Base-by-base conservation (phyloP, 2,113 vertebrate species). In the Ochotona princeps region DNA sequence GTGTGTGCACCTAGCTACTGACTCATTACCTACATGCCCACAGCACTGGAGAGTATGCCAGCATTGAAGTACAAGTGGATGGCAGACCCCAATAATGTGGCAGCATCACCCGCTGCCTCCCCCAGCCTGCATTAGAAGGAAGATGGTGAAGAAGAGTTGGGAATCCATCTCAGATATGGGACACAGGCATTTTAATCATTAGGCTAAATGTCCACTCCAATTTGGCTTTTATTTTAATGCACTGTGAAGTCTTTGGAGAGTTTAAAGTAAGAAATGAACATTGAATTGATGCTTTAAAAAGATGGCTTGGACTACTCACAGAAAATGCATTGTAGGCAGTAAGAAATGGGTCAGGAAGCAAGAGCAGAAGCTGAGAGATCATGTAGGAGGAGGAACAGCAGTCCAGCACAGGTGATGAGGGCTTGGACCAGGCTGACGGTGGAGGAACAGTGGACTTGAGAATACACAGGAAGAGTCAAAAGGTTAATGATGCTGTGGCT, bases 191-290 rank as follows among this genome's bases (percentile, higher is more conserved):
- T 57, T 13, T 57, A 57, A 17, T 13, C 54, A 44, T 44, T 44
- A 44, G 38, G 38, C 38, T 44, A 44, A 44, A 44, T 44, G 38
- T 44, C 38, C 38, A 44, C 38, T 44, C 54, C 1, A 2, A 13
- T 57, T 57, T 57, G 54, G 54, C 15, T 57, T 89, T 61, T 81
- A 69, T 84, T 90, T 65, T 87, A 93, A 49, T 38, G 49, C 60
- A 61, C 25, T 7, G 60, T 9, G 82, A 75, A 87, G 76, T 2
- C 65, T 92, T 67, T 73, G n/a, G 38, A 87, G 25, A 73, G 35
- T 82, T 91, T 75, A 89, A 89, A 72, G 35, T 15, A 90, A 72
- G 17, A 54, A 85, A 82, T 57, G 61, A 87, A 61, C 23, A 74
- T 14, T 7, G 28, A 49, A 70, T n/a, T 23, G 28, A 60, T 12